Percentiles rank a stretch among this genome's conserved stretches.
These are phyloP conservation scores for Lobophora halterata DNA, from an alignment of 2,888 invertebrate species.

Conservation along the genomic window DNA sequence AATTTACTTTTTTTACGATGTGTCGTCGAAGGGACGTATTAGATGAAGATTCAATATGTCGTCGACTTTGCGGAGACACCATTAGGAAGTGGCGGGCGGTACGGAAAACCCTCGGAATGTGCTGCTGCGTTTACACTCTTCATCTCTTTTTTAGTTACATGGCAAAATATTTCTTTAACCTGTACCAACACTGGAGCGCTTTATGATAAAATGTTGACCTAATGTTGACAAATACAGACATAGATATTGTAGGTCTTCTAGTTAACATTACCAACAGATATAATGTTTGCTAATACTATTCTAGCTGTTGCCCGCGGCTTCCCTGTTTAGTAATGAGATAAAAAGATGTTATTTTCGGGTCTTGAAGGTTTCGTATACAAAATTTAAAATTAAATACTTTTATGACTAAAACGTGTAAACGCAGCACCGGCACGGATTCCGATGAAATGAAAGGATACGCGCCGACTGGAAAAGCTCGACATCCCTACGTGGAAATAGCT, in stretches of 20 bases:
- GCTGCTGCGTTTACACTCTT: conserved; percentile 43
- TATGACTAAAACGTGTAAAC: conserved; percentile 39
- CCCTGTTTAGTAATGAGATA: too few relatives aligned
- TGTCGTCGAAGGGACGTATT: conserved; percentile 57
- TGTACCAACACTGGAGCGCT: too few relatives aligned
- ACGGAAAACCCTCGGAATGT: conserved; percentile 70
- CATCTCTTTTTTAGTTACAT: background rate
- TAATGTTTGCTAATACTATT: too few relatives aligned
- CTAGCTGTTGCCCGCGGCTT: too few relatives aligned
- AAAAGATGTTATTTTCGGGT: too few relatives aligned
- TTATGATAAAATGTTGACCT: too few relatives aligned
- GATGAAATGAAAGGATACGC: conserved; percentile 73
- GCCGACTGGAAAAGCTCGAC: conserved; percentile 56
- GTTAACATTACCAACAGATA: too few relatives aligned
- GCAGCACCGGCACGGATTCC: conserved; percentile 58
- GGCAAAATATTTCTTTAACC: too few relatives aligned
- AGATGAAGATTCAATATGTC: conserved; percentile 75
- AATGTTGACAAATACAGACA: too few relatives aligned
- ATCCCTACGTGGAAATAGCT: conserved; percentile 51
- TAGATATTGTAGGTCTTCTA: too few relatives aligned
- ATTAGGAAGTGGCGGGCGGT: conserved; percentile 74
- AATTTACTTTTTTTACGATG: conserved; percentile 53
- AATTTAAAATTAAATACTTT: background rate
- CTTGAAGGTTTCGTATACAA: too few relatives aligned
- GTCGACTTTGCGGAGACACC: conserved; percentile 59